Conservation (phyloP, 1,140 invertebrate genomes). For the Phocides pigmalion region DNA sequence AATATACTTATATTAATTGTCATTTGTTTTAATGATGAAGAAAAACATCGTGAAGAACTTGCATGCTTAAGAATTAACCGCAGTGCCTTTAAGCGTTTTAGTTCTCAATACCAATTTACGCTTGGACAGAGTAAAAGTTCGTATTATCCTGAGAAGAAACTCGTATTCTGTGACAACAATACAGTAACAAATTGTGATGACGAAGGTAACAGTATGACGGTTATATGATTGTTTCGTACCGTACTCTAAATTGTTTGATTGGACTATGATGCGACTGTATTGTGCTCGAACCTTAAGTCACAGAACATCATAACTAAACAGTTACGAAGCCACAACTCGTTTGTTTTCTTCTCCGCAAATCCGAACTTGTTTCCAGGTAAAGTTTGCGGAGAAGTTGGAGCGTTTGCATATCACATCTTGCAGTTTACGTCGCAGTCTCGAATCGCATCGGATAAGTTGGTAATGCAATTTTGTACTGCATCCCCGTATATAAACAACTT, state of each 20-base stretch:
- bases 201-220: no score
- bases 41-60: no score
- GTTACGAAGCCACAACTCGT: conserved; percentile 23
- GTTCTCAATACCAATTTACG: no score
- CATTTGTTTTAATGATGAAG: no score
- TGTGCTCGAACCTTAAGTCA: background rate
- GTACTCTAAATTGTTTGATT: background rate
- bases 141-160: no score
- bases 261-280: background rate
- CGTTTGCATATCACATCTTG: conserved; percentile 34
- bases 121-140: no score
- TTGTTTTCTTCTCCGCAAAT: conserved; percentile 27
- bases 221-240: background rate
- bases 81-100: no score
- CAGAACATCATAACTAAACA: conserved; percentile 23
- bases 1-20: no score
- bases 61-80: no score
- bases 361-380: conserved; percentile 29
- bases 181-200: no score
- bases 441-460: conserved; percentile 24
- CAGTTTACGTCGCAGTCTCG: conserved; percentile 14
- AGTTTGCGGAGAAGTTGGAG: conserved; percentile 25
- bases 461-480: conserved; percentile 18
- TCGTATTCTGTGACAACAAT: no score
- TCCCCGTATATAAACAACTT: conserved; percentile 19